Base-by-base conservation (phyloP, 2,113 vertebrate species). In the Chionomys nivalis region DNA sequence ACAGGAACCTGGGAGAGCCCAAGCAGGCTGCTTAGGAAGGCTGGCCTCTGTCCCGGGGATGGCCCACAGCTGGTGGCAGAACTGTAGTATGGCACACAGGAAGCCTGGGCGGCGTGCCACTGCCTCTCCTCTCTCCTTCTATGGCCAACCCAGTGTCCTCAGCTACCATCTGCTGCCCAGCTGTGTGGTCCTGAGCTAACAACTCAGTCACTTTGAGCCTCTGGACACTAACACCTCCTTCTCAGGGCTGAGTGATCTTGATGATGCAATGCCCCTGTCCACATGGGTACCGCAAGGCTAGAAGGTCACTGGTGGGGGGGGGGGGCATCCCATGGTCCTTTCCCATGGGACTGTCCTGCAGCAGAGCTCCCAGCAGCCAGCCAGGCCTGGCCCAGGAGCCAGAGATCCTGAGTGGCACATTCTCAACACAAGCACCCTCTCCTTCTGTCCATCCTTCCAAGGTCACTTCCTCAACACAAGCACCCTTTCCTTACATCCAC, bases 381-480 rank as follows among this genome's bases (percentile, higher is more conserved):
- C 42, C 87, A 93, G 82, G 72, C 47, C 66, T 68, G 72, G n/a
- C 31, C 24, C 1, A n/a, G n/a, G 65, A 66, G 42, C 1, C 7
- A 87, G 93, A n/a, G 2, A 77, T 0, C 4, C 47, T 0, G 26
- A 68, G 39, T 26, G 58, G 49, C 76, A n/a, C 9, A 0, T 55
- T 24, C 17, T 3, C 39, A 5, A 23, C 21, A 21, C 1, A 31
- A 33, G 23, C 26, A 31, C 0, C 1, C 11, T 19, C 36, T 31
- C 19, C 36, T 31, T 16, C 47, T 58, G 55, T 17, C 70, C 31
- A 3, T 89, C 92, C 95, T 87, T 87, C 13, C 0, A 33, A 44
- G 70, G 77, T 70, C 94, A 98, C 99, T 99, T 98, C 36, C 17
- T 3, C 39, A 5, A 23, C 21, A 26, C 1, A 31, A 33, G 23